Conservation (phyloP, 2,113 vertebrate genomes). For the chimpanzee (Pan troglodytes) region NHGRI_mPanTro3-v2.1_pri NC_072410.2:36707001-36707500, state of each 20-base stretch:
- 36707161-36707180: slow-evolving; percentile 91
- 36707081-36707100: slow-evolving; percentile 92
- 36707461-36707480: not conserved
- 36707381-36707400: not conserved
- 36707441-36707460: not conserved
- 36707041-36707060: not conserved
- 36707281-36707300: not conserved
- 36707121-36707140: slow-evolving; percentile 99
- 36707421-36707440: not conserved
- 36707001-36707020: not conserved
- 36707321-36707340: not conserved
- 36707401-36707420: not conserved
- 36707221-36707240: not conserved
- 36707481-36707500: not conserved
- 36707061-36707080: slow-evolving; percentile 94
- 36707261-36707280: not conserved
- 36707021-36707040: not conserved
- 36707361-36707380: not conserved
- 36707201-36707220: slow-evolving; percentile 64
- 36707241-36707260: not conserved
- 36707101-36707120: slow-evolving; percentile 98
- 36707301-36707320: not conserved
- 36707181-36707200: slow-evolving; percentile 78
- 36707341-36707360: not conserved
- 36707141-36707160: slow-evolving; percentile 98